Percentiles rank a stretch among this genome's conserved stretches.
Evolutionary conservation across 2,888 invertebrate genomes (phyloP).

Genomic region (Rhogogaster chlorosoma): DNA sequence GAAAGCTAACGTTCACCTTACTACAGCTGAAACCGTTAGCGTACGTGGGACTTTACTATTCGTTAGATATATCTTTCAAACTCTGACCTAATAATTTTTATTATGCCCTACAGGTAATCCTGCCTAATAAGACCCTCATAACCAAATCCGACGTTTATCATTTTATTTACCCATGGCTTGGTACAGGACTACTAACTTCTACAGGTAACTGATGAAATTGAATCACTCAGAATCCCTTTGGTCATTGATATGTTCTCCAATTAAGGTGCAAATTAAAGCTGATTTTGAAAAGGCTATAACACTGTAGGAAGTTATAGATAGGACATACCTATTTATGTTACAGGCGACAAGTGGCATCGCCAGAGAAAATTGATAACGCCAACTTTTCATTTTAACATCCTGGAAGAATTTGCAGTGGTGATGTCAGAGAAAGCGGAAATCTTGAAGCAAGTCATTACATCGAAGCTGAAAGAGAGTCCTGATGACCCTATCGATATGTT

Average conservation of each 20-base stretch:
- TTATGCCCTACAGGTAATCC: conserved; percentile 67
- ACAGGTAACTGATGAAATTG: conserved; percentile 67
- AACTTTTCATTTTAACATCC: conserved; percentile 79
- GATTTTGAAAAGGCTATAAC: background rate
- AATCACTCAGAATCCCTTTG: no score
- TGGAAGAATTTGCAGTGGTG: conserved; percentile 78
- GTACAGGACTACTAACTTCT: conserved; percentile 78
- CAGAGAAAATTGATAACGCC: conserved; percentile 80
- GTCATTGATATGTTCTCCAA: background rate
- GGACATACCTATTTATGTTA: background rate
- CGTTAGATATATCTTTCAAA: conserved; percentile 4
- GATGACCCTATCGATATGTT: conserved; percentile 78
- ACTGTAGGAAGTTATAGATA: background rate
- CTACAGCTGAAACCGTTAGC: conserved; percentile 65
- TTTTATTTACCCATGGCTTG: conserved; percentile 78
- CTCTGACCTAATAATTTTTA: background rate
- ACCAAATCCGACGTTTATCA: conserved; percentile 77
- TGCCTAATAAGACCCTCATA: conserved; percentile 77
- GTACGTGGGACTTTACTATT: conserved; percentile 56
- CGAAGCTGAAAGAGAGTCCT: conserved; percentile 58
- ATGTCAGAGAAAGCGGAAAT: conserved; percentile 79
- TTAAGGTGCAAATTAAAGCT: background rate
- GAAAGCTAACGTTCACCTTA: conserved; percentile 59
- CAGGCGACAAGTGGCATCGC: conserved; percentile 78
- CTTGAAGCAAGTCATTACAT: conserved; percentile 73